Base-by-base conservation (phyloP, 2,113 vertebrate species). In the Neolamprologus longior region DNA sequence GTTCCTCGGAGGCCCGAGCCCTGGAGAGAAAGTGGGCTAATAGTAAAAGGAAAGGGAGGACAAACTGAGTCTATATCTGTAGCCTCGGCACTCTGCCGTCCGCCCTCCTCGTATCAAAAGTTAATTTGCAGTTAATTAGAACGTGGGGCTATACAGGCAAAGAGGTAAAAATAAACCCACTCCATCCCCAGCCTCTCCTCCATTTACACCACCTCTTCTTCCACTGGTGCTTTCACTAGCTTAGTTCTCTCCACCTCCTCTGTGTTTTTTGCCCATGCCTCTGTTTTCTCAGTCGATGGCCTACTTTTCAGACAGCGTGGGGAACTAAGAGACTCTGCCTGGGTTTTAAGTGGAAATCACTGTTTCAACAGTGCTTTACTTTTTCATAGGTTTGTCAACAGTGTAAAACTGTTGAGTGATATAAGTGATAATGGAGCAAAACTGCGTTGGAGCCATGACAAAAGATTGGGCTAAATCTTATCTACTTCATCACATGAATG, bases 121-220 rank as follows among this genome's bases (percentile, higher is more conserved):
- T 94, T 96, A 94, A 96, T 96, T 96, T 93, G 88, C 91, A 86
- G 83, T 93, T 96, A 96, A 96, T 97, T 96, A 94, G 95, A 92
- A 94, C 91, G 86, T 55, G 83, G 82, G 93, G 82, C 90, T 89
- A 76, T 47, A 45, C 82, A 80, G 78, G 61, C 80, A 87, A 28
- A 80, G 47, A 85, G 84, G 81, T 94, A 94, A 92, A 96, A 96
- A 96, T 96, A 96, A 89, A 89, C 84, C 82, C 37, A 28, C 61
- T 9, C n/a, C n/a, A 66, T 90, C 86, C 87, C 54, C n/a, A 35
- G 84, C 71, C 66, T 68, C 83, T 81, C 82, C 88, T 68, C 76
- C 82, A 81, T 55, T 4, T 33, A 83, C 82, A 84, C 84, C 92
- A 92, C 90, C 68, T 90, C 86, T 50, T 89, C 87, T 55, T 92